phyloP scores from a whole-genome alignment of 2,113 vertebrate species.

The Podarcis muralis region DNA sequence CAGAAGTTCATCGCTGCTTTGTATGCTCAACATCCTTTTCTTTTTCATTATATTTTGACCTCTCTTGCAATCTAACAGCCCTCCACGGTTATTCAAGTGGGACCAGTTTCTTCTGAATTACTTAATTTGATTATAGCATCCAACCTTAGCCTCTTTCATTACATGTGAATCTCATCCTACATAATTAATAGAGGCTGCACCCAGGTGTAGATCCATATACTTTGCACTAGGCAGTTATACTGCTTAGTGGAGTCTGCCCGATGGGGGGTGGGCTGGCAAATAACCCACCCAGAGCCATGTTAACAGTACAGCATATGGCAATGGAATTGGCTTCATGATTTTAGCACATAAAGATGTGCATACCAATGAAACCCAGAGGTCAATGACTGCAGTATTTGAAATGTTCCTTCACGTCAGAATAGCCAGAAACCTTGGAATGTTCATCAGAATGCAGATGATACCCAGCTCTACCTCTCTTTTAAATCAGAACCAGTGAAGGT shows the following conservation, averaged over 20 bases:
- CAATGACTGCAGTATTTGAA: neutral
- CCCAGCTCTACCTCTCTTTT: too few relatives aligned
- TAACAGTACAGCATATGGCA: neutral
- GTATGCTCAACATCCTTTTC: slow-evolving; percentile 17
- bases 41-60: slow-evolving; percentile 21
- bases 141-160: slow-evolving; percentile 12
- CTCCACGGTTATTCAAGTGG: slow-evolving; percentile 10
- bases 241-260: neutral
- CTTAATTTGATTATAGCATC: slow-evolving; percentile 23
- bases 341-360: neutral
- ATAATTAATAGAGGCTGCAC: slow-evolving; percentile 16
- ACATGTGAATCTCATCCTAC: neutral
- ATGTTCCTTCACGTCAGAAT: neutral
- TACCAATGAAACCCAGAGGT: neutral
- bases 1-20: neutral
- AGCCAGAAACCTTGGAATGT: neutral
- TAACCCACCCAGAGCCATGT: neutral
- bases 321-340: neutral
- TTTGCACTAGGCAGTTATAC: neutral
- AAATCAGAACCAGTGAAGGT: too few relatives aligned
- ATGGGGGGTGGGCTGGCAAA: too few relatives aligned
- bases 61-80: slow-evolving; percentile 14
- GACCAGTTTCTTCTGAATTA: slow-evolving; percentile 20
- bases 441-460: too few relatives aligned
- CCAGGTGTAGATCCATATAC: neutral